Percentiles rank a stretch among this genome's conserved stretches.
Evolutionary conservation across 2,888 invertebrate genomes (phyloP).

Genomic region (Hemistola chrysoprasaria): DNA sequence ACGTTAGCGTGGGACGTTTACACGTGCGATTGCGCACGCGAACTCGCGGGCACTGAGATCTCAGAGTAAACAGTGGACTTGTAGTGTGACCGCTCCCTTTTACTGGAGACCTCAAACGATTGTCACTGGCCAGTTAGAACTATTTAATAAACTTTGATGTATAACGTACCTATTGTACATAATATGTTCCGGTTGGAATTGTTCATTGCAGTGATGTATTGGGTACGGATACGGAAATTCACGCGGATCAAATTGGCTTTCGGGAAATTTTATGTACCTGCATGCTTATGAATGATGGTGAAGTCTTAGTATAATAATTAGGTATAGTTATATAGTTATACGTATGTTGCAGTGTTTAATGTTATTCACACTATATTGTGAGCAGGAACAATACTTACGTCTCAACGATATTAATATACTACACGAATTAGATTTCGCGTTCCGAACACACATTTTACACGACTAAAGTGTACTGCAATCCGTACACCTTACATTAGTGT

Average conservation of each 20-base stretch:
- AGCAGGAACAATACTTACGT: too few species aligned
- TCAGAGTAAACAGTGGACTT: slow-evolving; percentile 15
- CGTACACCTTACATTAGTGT: too few species aligned
- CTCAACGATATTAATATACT: too few species aligned
- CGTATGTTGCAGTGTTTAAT: too few species aligned
- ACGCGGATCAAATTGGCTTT: slow-evolving; percentile 29
- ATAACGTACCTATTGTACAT: slow-evolving; percentile 37
- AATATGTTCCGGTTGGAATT: slow-evolving; percentile 57
- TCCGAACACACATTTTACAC: too few species aligned
- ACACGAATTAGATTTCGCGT: too few species aligned
- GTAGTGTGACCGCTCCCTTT: slow-evolving; percentile 53
- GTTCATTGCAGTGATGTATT: slow-evolving; percentile 27
- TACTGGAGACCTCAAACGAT: slow-evolving; percentile 50
- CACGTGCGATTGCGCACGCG: slow-evolving; percentile 52
- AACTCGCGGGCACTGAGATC: slow-evolving; percentile 65
- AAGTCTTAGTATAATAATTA: too few species aligned
- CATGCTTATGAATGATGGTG: too few species aligned
- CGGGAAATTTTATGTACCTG: slow-evolving; percentile 10
- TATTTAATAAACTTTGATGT: slow-evolving; percentile 62
- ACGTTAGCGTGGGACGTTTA: slow-evolving; percentile 29
- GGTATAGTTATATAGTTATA: too few species aligned
- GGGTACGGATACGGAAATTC: slow-evolving; percentile 18
- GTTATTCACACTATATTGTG: too few species aligned
- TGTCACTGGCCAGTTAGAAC: slow-evolving; percentile 51
- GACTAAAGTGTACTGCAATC: too few species aligned